phyloP scores from a whole-genome alignment of 2,888 invertebrate genomes.

The Dynastes maya region DNA sequence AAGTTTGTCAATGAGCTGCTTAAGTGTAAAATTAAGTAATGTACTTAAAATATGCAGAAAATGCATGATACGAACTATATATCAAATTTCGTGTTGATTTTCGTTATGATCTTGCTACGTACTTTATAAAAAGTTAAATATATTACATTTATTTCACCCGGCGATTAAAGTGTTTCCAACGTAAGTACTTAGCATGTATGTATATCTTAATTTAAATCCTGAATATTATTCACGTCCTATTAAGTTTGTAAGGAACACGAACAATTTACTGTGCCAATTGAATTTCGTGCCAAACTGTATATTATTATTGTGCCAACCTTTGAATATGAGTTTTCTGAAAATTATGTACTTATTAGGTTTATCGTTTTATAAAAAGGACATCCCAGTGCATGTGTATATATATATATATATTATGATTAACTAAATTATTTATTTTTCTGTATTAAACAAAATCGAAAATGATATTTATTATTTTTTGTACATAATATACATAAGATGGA shows the following conservation, averaged over 20 bases:
- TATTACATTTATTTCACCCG: no score
- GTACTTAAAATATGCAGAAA: no score
- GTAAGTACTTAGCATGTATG: no score
- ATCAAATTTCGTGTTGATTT: no score
- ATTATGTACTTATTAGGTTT: constrained; percentile 48
- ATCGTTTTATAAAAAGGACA: constrained; percentile 37
- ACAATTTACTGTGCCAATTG: constrained; percentile 62
- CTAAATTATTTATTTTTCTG: constrained; percentile 58
- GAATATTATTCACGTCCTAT: constrained; percentile 12
- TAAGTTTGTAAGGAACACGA: constrained; percentile 34
- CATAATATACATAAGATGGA: constrained; percentile 56
- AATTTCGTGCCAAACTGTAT: constrained; percentile 63
- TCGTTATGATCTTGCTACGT: no score
- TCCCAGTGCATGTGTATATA: constrained; percentile 50
- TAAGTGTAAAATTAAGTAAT: no score
- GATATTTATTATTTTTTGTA: constrained; percentile 59
- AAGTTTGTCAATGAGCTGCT: no score
- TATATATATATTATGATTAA: constrained; percentile 50
- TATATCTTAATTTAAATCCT: neutral
- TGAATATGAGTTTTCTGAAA: neutral
- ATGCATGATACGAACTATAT: no score
- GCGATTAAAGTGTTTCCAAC: no score
- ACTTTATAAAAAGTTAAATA: no score
- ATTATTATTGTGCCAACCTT: constrained; percentile 58
- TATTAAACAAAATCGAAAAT: constrained; percentile 54